Conservation (phyloP, 2,888 invertebrate genomes). For the Frankliniella fusca region DNA sequence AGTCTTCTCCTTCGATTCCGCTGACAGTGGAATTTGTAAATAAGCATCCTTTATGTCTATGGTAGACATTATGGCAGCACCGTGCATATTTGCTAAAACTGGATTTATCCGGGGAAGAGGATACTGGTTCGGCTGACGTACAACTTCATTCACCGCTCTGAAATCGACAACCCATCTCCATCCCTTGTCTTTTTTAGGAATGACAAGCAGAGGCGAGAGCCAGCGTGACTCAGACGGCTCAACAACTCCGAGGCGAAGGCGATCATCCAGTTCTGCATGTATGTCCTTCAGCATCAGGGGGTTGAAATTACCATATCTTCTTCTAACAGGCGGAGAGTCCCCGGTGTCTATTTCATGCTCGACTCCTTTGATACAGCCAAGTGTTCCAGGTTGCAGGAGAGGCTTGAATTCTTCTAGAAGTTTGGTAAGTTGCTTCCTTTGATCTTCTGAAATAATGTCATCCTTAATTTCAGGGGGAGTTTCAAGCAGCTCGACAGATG, state of each 20-base stretch:
- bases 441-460: too few species aligned
- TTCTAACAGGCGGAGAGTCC: too few species aligned
- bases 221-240: neutral
- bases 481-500: too few species aligned
- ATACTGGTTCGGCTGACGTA: neutral
- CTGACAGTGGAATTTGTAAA: neutral
- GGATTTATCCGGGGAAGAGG: too few species aligned
- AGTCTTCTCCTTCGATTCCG: neutral
- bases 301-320: too few species aligned
- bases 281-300: too few species aligned
- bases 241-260: neutral
- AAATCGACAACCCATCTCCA: neutral
- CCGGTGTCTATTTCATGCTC: too few species aligned
- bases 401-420: neutral
- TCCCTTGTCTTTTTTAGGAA: neutral
- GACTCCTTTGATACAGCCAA: too few species aligned
- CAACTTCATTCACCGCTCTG: neutral
- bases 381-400: neutral
- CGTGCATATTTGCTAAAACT: too few species aligned
- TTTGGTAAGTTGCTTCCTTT: too few species aligned
- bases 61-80: neutral
- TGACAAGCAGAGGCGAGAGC: neutral
- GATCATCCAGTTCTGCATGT: neutral
- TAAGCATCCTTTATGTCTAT: neutral
- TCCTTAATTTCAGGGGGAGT: neutral